phyloP scores from a whole-genome alignment of 2,113 vertebrate species.

The Calidris pugnax region DNA sequence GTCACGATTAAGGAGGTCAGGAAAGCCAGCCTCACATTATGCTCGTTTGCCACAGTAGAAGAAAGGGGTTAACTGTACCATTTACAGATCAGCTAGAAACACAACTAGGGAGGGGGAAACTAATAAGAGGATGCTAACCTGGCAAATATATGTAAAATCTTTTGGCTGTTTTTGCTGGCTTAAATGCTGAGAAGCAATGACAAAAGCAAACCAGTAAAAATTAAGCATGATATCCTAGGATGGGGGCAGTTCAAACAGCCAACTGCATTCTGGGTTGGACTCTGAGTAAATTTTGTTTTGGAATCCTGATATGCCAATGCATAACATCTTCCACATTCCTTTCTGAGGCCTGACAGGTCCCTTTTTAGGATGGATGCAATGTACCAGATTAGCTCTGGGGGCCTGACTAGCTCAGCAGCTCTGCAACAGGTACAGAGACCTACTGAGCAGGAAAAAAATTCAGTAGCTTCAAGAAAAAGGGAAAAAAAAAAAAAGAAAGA shows the following conservation, averaged over 20 bases:
- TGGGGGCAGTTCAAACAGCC: not conserved
- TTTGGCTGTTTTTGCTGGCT: not conserved
- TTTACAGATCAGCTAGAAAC: not conserved
- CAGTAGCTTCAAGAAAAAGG: not conserved
- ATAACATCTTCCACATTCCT: not conserved
- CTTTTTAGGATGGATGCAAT: not conserved
- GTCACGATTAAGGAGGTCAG: not conserved
- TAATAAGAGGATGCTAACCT: not conserved
- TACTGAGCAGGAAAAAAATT: not conserved
- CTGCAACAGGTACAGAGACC: not conserved
- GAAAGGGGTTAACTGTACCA: not conserved
- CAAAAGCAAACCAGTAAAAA: not conserved
- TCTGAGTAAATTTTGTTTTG: not conserved
- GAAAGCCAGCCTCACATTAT: not conserved
- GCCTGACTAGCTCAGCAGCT: not conserved
- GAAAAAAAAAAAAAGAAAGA: too few relatives aligned
- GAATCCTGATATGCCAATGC: not conserved
- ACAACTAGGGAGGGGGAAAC: not conserved
- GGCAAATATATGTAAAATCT: not conserved
- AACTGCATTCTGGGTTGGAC: not conserved
- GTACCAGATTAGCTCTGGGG: not conserved
- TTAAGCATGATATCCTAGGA: not conserved
- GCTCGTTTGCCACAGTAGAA: not conserved
- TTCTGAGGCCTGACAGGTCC: not conserved
- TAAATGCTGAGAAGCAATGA: not conserved